These are phyloP conservation scores for Drosophila monieri DNA, from an alignment of 2,888 invertebrate genomes.

Conservation along the genomic window DNA sequence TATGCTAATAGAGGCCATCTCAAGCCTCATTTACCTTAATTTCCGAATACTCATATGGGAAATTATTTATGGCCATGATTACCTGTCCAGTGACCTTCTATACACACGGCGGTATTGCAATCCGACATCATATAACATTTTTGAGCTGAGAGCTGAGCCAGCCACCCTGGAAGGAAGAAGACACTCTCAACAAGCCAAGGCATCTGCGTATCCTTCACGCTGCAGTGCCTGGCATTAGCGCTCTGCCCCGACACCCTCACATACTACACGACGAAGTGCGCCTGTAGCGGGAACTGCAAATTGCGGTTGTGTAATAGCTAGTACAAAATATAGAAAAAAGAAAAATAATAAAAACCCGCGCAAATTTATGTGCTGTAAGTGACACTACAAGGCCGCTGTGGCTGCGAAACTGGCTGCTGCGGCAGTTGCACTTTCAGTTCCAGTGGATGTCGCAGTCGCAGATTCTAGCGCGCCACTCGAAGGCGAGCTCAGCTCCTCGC, in stretches of 20 bases:
- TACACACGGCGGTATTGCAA: neutral
- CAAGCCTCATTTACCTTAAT: neutral
- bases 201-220: conserved; percentile 68
- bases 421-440: conserved; percentile 31
- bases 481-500: conserved; percentile 52
- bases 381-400: conserved; percentile 71
- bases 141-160: conserved; percentile 4
- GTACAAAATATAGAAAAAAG: conserved; percentile 46
- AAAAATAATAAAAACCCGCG: conserved; percentile 53
- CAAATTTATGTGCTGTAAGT: conserved; percentile 71
- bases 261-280: conserved; percentile 8
- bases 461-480: conserved; percentile 51
- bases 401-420: conserved; percentile 9
- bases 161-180: conserved; percentile 7
- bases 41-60: neutral
- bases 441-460: conserved; percentile 25
- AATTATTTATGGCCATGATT: conserved; percentile 11
- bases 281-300: conserved; percentile 68
- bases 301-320: conserved; percentile 67
- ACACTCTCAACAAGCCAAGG: conserved; percentile 53
- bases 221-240: conserved; percentile 76
- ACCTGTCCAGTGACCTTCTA: conserved; percentile 40
- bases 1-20: neutral
- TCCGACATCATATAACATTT: conserved; percentile 43
- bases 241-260: conserved; percentile 25